A percentile compares a stretch with the other conserved stretches of the same genome.
phyloP scores from a whole-genome alignment of 2,113 vertebrate species.

The Isichthys henryi region DNA sequence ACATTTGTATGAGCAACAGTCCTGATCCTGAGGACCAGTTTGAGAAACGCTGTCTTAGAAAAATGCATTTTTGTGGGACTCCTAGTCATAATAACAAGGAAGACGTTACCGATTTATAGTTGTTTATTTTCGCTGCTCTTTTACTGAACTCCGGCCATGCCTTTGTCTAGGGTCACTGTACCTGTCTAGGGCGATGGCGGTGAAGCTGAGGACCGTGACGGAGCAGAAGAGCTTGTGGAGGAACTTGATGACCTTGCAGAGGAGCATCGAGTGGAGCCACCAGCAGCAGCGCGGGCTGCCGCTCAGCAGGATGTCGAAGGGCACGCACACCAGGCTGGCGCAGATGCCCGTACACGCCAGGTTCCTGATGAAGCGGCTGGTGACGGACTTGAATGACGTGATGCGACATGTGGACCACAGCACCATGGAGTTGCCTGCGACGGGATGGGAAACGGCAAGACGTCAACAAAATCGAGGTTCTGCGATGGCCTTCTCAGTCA shows the following conservation, averaged over 20 bases:
- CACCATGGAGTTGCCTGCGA: constrained; percentile 79
- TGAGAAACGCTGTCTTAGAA: neutral
- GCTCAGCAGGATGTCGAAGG: constrained; percentile 88
- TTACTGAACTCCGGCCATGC: neutral
- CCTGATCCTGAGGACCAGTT: neutral
- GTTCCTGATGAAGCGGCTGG: constrained; percentile 89
- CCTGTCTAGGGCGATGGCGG: constrained; percentile 70
- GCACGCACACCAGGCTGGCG: constrained; percentile 84
- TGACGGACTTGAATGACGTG: constrained; percentile 86
- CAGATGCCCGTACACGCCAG: constrained; percentile 91
- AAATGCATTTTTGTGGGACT: neutral
- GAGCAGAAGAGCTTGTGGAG: constrained; percentile 95
- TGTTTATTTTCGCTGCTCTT: neutral
- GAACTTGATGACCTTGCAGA: constrained; percentile 91
- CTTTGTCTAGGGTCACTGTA: constrained; percentile 18
- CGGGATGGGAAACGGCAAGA: neutral
- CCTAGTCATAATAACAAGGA: neutral
- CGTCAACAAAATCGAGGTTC: neutral
- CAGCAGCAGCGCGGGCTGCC: constrained; percentile 86
- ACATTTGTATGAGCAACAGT: neutral
- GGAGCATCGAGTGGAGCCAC: constrained; percentile 80
- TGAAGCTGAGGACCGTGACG: constrained; percentile 87
- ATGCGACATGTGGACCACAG: constrained; percentile 94
- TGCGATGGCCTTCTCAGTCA: neutral
- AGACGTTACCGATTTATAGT: neutral